A percentile compares a stretch with the other conserved stretches of the same genome.
Conservation (phyloP, 2,888 invertebrate species). For the Xanthorhoe spadicearia region DNA sequence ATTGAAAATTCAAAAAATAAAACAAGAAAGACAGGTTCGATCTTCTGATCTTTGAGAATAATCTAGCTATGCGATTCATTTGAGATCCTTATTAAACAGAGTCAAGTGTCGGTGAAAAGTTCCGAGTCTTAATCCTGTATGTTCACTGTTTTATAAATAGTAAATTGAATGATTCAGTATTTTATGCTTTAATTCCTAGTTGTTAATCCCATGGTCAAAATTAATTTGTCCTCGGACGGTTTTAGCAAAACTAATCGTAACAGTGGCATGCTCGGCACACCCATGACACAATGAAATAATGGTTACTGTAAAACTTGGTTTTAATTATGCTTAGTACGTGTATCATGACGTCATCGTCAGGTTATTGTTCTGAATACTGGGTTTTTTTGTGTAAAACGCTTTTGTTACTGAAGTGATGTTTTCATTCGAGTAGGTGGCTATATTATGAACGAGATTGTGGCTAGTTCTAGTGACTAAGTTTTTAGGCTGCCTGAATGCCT, state of each 20-base stretch:
- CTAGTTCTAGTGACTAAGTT: too few relatives aligned
- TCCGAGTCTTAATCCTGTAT: not conserved
- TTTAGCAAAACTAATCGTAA: conserved; percentile 18
- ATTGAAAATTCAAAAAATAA: too few relatives aligned
- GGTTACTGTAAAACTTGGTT: not conserved
- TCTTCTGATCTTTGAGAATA: too few relatives aligned
- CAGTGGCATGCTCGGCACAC: conserved; percentile 8
- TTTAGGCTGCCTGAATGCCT: too few relatives aligned
- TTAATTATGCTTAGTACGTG: not conserved
- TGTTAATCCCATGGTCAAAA: conserved; percentile 22
- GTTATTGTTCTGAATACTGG: conserved; percentile 2
- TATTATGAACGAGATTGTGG: too few relatives aligned
- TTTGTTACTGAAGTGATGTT: not conserved
- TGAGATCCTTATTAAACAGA: too few relatives aligned
- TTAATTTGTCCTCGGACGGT: conserved; percentile 34
- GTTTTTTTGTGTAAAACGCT: not conserved
- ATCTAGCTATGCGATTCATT: too few relatives aligned
- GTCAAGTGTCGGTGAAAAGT: too few relatives aligned
- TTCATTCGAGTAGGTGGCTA: not conserved
- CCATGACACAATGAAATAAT: conserved; percentile 9
- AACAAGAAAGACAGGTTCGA: too few relatives aligned
- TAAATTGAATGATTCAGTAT: conserved; percentile 21
- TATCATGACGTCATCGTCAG: conserved; percentile 1
- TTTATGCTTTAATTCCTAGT: conserved; percentile 22
- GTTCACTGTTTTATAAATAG: conserved; percentile 9